These are phyloP conservation scores for Subacronicta megacephala DNA, from an alignment of 2,888 invertebrate species.

Conservation along the genomic window DNA sequence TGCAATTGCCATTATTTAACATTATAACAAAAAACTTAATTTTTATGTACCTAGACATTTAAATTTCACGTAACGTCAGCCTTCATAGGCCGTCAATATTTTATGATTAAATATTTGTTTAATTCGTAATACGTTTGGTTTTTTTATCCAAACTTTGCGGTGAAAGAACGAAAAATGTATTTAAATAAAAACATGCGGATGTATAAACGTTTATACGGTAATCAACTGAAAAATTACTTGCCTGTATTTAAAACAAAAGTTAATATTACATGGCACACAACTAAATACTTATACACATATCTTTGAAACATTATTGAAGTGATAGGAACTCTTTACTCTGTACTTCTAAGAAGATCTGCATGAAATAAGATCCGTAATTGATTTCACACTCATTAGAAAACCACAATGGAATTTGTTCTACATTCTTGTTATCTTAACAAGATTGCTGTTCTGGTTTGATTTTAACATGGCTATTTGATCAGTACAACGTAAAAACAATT, in stretches of 20 bases:
- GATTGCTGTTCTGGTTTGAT: slow-evolving; percentile 1
- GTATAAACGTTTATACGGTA: no score
- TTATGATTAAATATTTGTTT: no score
- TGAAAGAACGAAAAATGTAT: no score
- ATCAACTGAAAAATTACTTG: slow-evolving; percentile 11
- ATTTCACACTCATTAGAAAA: slow-evolving; percentile 40
- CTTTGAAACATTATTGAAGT: slow-evolving; percentile 30
- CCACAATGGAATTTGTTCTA: slow-evolving; percentile 22
- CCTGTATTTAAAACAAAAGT: slow-evolving; percentile 26
- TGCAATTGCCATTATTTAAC: no score
- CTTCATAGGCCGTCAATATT: no score
- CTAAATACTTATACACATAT: slow-evolving; percentile 7
- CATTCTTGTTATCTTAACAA: slow-evolving; percentile 38
- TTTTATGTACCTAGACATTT: no score
- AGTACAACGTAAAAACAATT: no score
- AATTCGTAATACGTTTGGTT: no score
- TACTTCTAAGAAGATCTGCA: slow-evolving; percentile 2
- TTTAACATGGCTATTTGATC: neutral
- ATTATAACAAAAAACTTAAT: no score
- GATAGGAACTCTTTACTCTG: neutral
- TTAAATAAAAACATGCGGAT: no score
- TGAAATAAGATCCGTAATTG: slow-evolving; percentile 53
- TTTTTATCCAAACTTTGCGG: no score
- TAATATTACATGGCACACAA: slow-evolving; percentile 25
- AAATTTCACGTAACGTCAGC: no score